Conservation (phyloP, 2,888 invertebrate species). For the Dione vanillae region DNA sequence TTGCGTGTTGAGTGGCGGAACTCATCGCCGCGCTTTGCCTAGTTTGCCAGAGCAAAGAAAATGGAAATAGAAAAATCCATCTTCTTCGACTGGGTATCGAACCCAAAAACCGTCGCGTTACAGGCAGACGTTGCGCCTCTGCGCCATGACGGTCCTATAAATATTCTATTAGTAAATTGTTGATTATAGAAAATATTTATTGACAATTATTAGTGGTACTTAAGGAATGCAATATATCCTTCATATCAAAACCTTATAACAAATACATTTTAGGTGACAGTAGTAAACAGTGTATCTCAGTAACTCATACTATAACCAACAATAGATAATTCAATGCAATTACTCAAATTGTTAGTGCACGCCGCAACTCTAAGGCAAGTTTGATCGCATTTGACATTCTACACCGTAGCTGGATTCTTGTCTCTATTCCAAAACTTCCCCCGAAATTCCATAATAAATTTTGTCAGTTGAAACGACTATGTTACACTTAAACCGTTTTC, state of each 20-base stretch:
- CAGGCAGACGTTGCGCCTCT: too few species aligned
- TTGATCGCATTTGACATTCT: conserved; percentile 57
- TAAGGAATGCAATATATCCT: too few species aligned
- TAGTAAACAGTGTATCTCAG: not conserved
- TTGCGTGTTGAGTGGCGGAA: too few species aligned
- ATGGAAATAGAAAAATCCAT: too few species aligned
- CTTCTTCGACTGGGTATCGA: too few species aligned
- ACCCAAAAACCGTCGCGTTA: too few species aligned
- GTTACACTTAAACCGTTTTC: conserved; percentile 34
- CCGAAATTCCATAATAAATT: conserved; percentile 39
- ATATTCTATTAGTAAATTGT: too few species aligned
- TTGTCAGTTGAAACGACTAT: conserved; percentile 39
- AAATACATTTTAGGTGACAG: conserved; percentile 1
- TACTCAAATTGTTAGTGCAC: conserved; percentile 54
- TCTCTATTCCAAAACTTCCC: conserved; percentile 43
- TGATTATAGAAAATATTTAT: too few species aligned
- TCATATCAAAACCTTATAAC: not conserved
- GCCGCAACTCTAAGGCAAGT: conserved; percentile 49
- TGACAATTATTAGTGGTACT: too few species aligned
- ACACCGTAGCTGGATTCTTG: conserved; percentile 44
- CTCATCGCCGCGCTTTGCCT: too few species aligned
- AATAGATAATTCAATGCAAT: conserved; percentile 50
- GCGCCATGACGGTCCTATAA: too few species aligned
- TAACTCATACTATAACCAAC: conserved; percentile 13
- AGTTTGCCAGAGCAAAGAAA: too few species aligned